Percentiles rank a stretch among this genome's conserved stretches.
phyloP scores from a whole-genome alignment of 2,113 vertebrate species.

The Sceloporus tristichus region DNA sequence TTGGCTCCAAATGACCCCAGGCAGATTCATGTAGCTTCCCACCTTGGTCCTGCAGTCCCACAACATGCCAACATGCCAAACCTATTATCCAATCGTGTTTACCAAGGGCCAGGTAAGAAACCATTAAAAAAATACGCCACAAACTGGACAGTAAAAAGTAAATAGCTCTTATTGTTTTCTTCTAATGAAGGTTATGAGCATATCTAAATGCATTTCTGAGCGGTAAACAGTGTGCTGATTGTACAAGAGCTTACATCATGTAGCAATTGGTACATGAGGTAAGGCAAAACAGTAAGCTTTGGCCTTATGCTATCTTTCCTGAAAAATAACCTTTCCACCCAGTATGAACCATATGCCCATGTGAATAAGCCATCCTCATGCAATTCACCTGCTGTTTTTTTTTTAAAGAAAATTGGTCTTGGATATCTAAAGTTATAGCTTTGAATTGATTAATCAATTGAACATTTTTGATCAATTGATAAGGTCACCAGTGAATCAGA shows the following conservation, averaged over 20 bases:
- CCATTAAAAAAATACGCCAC: neutral
- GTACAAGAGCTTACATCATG: neutral
- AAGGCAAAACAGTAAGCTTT: too few relatives aligned
- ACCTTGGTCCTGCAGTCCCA: constrained; percentile 81
- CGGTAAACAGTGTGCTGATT: neutral
- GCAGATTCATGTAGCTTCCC: constrained; percentile 87
- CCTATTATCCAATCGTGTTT: constrained; percentile 79
- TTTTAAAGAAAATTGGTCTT: too few relatives aligned
- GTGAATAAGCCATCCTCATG: too few relatives aligned
- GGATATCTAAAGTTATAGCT: too few relatives aligned
- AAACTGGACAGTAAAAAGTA: neutral
- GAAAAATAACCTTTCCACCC: too few relatives aligned
- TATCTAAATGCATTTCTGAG: neutral
- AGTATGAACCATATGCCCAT: too few relatives aligned
- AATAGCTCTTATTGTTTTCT: neutral
- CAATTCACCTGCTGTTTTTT: too few relatives aligned
- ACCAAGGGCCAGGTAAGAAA: constrained; percentile 81
- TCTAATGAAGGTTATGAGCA: neutral
- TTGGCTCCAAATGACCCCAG: constrained; percentile 84
- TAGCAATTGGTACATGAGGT: too few relatives aligned
- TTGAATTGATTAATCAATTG: too few relatives aligned
- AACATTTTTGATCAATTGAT: too few relatives aligned
- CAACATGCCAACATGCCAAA: constrained; percentile 81
- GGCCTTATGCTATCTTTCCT: too few relatives aligned
- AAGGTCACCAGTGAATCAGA: too few relatives aligned